A percentile compares a stretch with the other conserved stretches of the same genome.
phyloP scores from a whole-genome alignment of 2,113 vertebrate genomes.

The Spea bombifrons region DNA sequence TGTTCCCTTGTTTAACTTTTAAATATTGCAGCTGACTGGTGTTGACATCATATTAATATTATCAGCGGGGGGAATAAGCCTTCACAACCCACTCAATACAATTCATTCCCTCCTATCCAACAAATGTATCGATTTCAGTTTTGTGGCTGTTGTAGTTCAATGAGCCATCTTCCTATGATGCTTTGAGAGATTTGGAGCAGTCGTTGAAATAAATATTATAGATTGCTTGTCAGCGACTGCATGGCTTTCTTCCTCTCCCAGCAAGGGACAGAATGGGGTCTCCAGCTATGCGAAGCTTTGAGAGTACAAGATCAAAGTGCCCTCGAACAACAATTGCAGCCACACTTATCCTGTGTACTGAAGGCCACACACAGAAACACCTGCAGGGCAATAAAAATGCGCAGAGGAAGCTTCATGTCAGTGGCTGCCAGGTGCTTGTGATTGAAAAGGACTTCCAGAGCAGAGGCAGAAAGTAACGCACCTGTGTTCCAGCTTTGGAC shows the following conservation, averaged over 20 bases:
- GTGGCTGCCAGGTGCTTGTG: conserved; percentile 40
- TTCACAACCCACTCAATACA: conserved; percentile 31
- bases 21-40: conserved; percentile 8
- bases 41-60: conserved; percentile 33
- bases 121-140: conserved; percentile 54
- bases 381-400: conserved; percentile 64
- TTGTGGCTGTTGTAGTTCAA: conserved; percentile 52
- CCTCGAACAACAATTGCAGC: conserved; percentile 65
- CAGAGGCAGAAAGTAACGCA: neutral
- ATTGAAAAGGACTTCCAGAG: conserved; percentile 6
- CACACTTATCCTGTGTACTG: conserved; percentile 52
- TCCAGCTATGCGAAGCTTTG: conserved; percentile 65
- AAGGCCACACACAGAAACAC: conserved; percentile 58
- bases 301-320: conserved; percentile 67
- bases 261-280: conserved; percentile 49
- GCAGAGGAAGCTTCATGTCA: conserved; percentile 32
- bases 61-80: neutral
- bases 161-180: conserved; percentile 52
- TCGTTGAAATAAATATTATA: conserved; percentile 42
- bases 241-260: conserved; percentile 42
- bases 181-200: conserved; percentile 42
- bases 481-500: neutral
- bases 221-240: conserved; percentile 35
- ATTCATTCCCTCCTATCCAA: conserved; percentile 28
- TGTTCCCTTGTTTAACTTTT: conserved; percentile 9